These are phyloP conservation scores for Aproaerema taeniolella DNA, from an alignment of 2,888 invertebrate species.

Conservation along the genomic window DNA sequence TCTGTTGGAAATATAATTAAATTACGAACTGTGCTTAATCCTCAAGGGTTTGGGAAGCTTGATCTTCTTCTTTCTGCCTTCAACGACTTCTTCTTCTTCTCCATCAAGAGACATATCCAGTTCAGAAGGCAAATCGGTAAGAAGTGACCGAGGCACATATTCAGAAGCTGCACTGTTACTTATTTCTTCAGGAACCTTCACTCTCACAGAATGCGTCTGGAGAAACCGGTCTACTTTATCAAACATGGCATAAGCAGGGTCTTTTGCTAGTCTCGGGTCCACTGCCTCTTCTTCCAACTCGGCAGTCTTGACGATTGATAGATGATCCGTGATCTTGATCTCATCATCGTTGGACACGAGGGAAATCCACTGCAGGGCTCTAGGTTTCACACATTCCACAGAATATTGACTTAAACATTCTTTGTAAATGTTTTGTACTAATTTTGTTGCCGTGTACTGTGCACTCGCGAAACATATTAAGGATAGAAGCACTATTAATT, in stretches of 20 bases:
- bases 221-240: conserved; percentile 86
- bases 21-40: conserved; percentile 67
- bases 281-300: conserved; percentile 55
- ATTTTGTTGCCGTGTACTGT: conserved; percentile 77
- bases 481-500: conserved; percentile 59
- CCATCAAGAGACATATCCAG: conserved; percentile 84
- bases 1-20: conserved; percentile 12
- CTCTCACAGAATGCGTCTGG: conserved; percentile 84
- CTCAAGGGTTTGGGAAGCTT: conserved; percentile 72
- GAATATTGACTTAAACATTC: conserved; percentile 83
- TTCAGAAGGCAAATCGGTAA: conserved; percentile 80
- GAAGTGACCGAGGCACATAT: conserved; percentile 80
- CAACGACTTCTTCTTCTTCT: conserved; percentile 62
- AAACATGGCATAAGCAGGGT: conserved; percentile 78
- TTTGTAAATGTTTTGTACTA: conserved; percentile 81
- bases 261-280: conserved; percentile 72
- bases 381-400: conserved; percentile 86
- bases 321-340: conserved; percentile 86
- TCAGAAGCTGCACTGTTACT: conserved; percentile 74
- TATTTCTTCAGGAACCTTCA: conserved; percentile 83
- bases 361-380: conserved; percentile 85
- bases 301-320: conserved; percentile 82
- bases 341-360: conserved; percentile 81
- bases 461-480: conserved; percentile 54
- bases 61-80: conserved; percentile 70